Evolutionary conservation across 2,888 invertebrate genomes (phyloP).

Genomic region (Sthenelais limicola): DNA sequence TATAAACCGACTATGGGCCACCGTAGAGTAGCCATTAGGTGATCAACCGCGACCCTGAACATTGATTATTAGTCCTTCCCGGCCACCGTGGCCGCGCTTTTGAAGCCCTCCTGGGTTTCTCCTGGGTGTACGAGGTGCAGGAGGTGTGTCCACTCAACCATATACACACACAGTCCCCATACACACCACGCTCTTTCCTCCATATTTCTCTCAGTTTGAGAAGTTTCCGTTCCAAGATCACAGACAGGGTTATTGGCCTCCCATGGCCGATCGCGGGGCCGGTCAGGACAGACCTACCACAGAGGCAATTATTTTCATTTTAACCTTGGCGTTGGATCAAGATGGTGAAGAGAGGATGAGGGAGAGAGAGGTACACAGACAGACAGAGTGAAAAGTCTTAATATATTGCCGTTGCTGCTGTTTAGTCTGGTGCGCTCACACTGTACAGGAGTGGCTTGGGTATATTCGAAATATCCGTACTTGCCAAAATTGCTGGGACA

Average conservation of each 20-base stretch:
- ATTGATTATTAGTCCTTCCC: slow-evolving; percentile 34
- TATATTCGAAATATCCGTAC: too few species aligned
- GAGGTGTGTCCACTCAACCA: slow-evolving; percentile 7
- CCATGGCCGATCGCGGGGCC: slow-evolving; percentile 22
- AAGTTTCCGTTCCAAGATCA: slow-evolving; percentile 1
- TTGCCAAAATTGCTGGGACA: too few species aligned
- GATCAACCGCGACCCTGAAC: slow-evolving; percentile 16
- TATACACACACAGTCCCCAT: slow-evolving; percentile 2
- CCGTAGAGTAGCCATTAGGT: slow-evolving; percentile 30
- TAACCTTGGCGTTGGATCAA: too few species aligned
- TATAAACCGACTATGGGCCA: slow-evolving; percentile 29
- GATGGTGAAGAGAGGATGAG: too few species aligned
- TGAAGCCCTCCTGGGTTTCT: slow-evolving; percentile 27
- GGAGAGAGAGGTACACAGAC: too few species aligned
- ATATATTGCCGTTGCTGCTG: too few species aligned
- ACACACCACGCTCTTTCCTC: slow-evolving; percentile 3
- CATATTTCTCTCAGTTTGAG: slow-evolving; percentile 21
- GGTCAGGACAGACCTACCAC: slow-evolving; percentile 26
- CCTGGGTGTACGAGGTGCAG: slow-evolving; percentile 7
- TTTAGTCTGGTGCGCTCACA: too few species aligned
- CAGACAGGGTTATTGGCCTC: slow-evolving; percentile 33
- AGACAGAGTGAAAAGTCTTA: too few species aligned
- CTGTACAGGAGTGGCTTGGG: too few species aligned
- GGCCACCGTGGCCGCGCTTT: slow-evolving; percentile 11
- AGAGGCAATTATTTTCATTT: slow-evolving; percentile 37